Percentiles rank a stretch among this genome's conserved stretches.
phyloP scores from a whole-genome alignment of 1,140 invertebrate genomes.

The Brachionus angularis region DNA sequence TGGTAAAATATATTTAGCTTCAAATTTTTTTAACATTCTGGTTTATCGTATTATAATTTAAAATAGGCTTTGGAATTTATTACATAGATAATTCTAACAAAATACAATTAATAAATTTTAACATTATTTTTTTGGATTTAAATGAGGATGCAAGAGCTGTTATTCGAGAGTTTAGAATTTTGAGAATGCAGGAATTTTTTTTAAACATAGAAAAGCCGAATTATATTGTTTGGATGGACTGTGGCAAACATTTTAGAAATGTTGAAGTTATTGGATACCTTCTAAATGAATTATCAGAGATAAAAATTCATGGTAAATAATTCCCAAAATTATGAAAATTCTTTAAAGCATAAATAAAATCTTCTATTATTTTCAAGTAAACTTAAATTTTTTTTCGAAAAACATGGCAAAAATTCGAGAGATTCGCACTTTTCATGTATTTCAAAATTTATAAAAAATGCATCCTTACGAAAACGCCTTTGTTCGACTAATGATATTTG shows the following conservation, averaged over 20 bases:
- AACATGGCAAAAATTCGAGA: constrained; percentile 39
- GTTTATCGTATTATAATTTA: background rate
- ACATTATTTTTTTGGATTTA: constrained; percentile 12
- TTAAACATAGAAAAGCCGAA: background rate
- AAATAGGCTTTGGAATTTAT: constrained; percentile 14
- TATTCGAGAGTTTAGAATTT: constrained; percentile 12
- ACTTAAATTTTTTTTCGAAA: constrained; percentile 15
- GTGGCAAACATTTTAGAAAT: constrained; percentile 30
- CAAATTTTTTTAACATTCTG: too few relatives aligned
- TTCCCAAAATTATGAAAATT: background rate
- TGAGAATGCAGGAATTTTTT: constrained; percentile 10
- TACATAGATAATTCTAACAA: background rate
- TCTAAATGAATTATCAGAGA: constrained; percentile 10
- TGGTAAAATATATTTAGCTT: too few relatives aligned
- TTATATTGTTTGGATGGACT: constrained; percentile 30
- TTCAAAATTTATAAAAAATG: background rate
- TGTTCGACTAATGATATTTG: background rate
- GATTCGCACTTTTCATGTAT: constrained; percentile 23
- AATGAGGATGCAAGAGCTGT: constrained; percentile 21
- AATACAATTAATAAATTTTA: constrained; percentile 19
- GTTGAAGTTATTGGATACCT: constrained; percentile 11
- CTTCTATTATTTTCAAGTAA: constrained; percentile 5
- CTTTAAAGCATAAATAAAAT: background rate
- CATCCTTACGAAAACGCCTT: background rate
- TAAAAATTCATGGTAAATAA: constrained; percentile 19